phyloP scores from a whole-genome alignment of 2,113 vertebrate genomes.

The Hyperopisus bebe region DNA sequence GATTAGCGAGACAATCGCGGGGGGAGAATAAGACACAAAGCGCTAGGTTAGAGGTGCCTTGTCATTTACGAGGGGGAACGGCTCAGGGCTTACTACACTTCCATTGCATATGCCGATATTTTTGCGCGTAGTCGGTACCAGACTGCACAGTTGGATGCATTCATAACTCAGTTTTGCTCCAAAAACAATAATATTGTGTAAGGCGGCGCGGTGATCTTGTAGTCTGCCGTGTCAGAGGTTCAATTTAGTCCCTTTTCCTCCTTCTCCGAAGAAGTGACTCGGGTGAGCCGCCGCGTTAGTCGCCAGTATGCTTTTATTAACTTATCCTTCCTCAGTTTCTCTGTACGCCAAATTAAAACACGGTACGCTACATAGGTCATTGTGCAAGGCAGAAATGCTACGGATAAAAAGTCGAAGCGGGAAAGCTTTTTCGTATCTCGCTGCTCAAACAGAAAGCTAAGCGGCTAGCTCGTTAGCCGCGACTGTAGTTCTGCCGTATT shows the following conservation, averaged over 20 bases:
- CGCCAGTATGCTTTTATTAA: constrained; percentile 18
- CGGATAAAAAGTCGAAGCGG: background rate
- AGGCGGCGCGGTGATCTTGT: constrained; percentile 34
- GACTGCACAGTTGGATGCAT: constrained; percentile 42
- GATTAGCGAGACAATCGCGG: constrained; percentile 53
- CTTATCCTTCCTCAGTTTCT: background rate
- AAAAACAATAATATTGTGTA: constrained; percentile 29
- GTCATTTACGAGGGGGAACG: constrained; percentile 67
- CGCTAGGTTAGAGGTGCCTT: constrained; percentile 76
- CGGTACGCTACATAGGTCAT: background rate
- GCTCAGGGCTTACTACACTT: constrained; percentile 57
- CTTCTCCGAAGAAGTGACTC: constrained; percentile 22
- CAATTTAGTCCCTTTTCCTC: constrained; percentile 41
- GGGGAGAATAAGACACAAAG: constrained; percentile 68
- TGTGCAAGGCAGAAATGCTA: constrained; percentile 12
- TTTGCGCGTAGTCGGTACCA: constrained; percentile 18
- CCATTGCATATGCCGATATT: constrained; percentile 41
- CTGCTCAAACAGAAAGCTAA: background rate
- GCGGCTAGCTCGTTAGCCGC: constrained; percentile 8
- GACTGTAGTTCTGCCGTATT: constrained; percentile 15
- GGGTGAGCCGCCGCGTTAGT: constrained; percentile 17
- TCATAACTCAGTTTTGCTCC: constrained; percentile 32
- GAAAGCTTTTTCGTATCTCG: background rate
- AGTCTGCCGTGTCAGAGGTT: constrained; percentile 46
- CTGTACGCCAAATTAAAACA: background rate